phyloP scores from a whole-genome alignment of 2,113 vertebrate species.

The Osmerus mordax region DNA sequence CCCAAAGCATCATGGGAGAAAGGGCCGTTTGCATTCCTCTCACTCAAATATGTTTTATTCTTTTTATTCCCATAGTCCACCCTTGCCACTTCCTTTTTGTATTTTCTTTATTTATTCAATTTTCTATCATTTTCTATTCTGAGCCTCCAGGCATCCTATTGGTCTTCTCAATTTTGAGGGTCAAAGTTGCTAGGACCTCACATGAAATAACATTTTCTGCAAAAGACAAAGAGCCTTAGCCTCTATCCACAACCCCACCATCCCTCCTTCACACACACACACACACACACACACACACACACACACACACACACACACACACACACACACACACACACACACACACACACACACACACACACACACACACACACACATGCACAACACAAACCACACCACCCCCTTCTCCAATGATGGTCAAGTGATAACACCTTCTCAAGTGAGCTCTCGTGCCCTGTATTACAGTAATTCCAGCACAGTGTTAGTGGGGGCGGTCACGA shows the following conservation, averaged over 20 bases:
- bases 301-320: no score
- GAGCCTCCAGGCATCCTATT: slow-evolving; percentile 4
- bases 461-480: slow-evolving; percentile 42
- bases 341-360: no score
- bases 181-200: slow-evolving; percentile 19
- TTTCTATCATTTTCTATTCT: not conserved
- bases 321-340: no score
- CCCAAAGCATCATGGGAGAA: slow-evolving; percentile 44
- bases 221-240: no score
- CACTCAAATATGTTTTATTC: slow-evolving; percentile 27
- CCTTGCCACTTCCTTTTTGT: slow-evolving; percentile 10
- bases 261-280: not conserved
- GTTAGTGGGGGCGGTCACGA: slow-evolving; percentile 27
- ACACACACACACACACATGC: no score
- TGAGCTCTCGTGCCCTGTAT: slow-evolving; percentile 40
- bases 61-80: not conserved
- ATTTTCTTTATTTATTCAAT: slow-evolving; percentile 38
- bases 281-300: no score
- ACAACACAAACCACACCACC: no score
- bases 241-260: no score
- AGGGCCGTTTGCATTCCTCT: slow-evolving; percentile 36
- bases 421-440: slow-evolving; percentile 49
- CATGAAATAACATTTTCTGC: slow-evolving; percentile 33
- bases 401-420: slow-evolving; percentile 40
- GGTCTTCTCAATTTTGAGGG: slow-evolving; percentile 12